Base-by-base conservation (phyloP, 2,113 vertebrate species). In the Cottus gobio region DNA sequence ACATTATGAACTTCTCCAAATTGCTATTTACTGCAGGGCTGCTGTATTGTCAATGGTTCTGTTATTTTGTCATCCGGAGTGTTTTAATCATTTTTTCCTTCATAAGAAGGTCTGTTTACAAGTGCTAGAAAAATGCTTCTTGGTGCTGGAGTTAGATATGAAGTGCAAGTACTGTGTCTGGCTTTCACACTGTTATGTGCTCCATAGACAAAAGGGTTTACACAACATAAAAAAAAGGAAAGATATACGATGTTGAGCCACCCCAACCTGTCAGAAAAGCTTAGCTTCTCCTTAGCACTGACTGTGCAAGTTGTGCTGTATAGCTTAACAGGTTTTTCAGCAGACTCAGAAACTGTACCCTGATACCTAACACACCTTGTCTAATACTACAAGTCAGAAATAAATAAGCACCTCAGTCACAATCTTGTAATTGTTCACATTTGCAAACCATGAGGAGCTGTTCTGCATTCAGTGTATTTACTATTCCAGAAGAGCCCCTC, bases 21-120 rank as follows among this genome's bases (percentile, higher is more conserved):
- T 77, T 74, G 75, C 37, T 82, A 60, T 88, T 90, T 89, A 69
- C 81, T 71, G 24, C 31, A 18, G 67, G 42, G 73, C 46, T 34
- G 26, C 26, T 81, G 48, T 71, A 18, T 24, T 60, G 26, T 66
- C 75, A 61, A 44, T 16, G n/a, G 20, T n/a, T 70, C n/a, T 74
- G 28, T 71, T 75, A 26, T 76, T 71, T 80, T 61, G 46, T 80
- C 56, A 54, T 64, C 69, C 0, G 11, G 30, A 24, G 71, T 44
- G 24, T 77, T 85, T 75, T 37, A 62, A 76, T 85, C n/a, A 64
- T 7, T 56, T 74, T 58, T 75, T 8, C 16, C 48, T 26, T 31
- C 4, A 54, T n/a, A 31, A 52, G 34, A 72, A 13, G 2, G 30
- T 80, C 54, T 82, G 37, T 77, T 61, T 79, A 79, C 34, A 58